Base-by-base conservation (phyloP, 2,797 vertebrate genomes). In the Threskiornis aethiopicus region DNA sequence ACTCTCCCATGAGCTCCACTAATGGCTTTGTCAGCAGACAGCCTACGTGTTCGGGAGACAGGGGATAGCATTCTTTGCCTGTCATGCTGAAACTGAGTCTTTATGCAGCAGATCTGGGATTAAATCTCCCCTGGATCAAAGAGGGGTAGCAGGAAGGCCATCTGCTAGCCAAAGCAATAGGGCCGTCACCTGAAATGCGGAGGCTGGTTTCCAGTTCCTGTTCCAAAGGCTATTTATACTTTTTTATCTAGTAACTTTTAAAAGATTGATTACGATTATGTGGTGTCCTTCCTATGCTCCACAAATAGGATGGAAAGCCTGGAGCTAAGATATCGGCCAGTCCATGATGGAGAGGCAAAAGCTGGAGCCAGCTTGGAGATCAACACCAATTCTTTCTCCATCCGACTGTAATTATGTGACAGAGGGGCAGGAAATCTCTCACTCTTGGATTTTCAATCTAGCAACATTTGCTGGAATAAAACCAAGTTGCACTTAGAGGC, bases 11-110 rank as follows among this genome's bases (percentile, higher is more conserved):
- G 1, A 55, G 59, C n/a, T 78, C 28, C 51, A 28, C 59, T 95
- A 87, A 96, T 89, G 89, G 71, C 61, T 96, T 96, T 95, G 89
- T 86, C 95, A 97, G 93, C 78, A 92, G 95, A 66, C 64, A 91
- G 90, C 41, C 90, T 96, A 94, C 47, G 29, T 96, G 91, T 87
- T 83, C 37, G 41, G 64, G 44, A 72, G 87, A 42, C 55, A 41
- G 13, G 12, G 49, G 51, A 67, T 44, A 80, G 44, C 13, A 49
- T 95, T 67, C 70, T 82, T 85, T 71, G 28, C 35, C 81, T 78
- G 9, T 77, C 65, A 9, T 25, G 59, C 37, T 77, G 67, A 89
- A 93, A 70, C 6, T 0, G 12, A 86, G 62, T 7, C 39, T 89
- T 89, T 55, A 11, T 29, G 39, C 44, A 66, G 55, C 41, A 87